These are phyloP conservation scores for Anas bernieri DNA, from an alignment of 2,797 vertebrate genomes.

Conservation along the genomic window DNA sequence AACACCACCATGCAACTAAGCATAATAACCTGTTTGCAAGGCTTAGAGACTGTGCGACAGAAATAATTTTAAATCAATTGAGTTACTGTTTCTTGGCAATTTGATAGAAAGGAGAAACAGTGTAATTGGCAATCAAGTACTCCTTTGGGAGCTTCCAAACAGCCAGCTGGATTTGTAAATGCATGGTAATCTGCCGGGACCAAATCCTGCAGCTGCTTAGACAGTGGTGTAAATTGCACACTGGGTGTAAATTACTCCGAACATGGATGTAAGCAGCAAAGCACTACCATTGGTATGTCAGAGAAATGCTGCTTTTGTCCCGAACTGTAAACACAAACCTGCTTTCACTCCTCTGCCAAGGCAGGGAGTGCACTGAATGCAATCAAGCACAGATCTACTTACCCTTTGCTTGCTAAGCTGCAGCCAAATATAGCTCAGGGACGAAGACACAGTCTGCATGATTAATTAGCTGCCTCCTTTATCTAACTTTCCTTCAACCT, in stretches of 20 bases:
- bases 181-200: constrained; percentile 69
- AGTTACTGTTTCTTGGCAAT: constrained; percentile 81
- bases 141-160: constrained; percentile 75
- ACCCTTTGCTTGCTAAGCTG: constrained; percentile 17
- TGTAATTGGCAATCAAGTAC: constrained; percentile 78
- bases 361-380: not conserved
- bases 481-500: constrained; percentile 1
- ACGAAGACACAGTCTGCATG: not conserved
- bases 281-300: not conserved
- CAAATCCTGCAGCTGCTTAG: constrained; percentile 35
- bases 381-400: constrained; percentile 34
- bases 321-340: constrained; percentile 42
- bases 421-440: constrained; percentile 48
- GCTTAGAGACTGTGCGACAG: constrained; percentile 60
- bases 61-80: constrained; percentile 80
- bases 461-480: constrained; percentile 50
- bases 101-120: constrained; percentile 79
- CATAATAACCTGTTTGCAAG: constrained; percentile 70
- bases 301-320: constrained; percentile 36
- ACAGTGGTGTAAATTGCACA: not conserved
- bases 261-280: not conserved
- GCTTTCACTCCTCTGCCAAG: constrained; percentile 2
- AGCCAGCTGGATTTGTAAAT: constrained; percentile 75
- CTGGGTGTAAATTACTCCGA: not conserved
- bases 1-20: constrained; percentile 36